These are phyloP conservation scores for Mongoloraphidia duomilia DNA, from an alignment of 2,888 invertebrate species.

Conservation along the genomic window DNA sequence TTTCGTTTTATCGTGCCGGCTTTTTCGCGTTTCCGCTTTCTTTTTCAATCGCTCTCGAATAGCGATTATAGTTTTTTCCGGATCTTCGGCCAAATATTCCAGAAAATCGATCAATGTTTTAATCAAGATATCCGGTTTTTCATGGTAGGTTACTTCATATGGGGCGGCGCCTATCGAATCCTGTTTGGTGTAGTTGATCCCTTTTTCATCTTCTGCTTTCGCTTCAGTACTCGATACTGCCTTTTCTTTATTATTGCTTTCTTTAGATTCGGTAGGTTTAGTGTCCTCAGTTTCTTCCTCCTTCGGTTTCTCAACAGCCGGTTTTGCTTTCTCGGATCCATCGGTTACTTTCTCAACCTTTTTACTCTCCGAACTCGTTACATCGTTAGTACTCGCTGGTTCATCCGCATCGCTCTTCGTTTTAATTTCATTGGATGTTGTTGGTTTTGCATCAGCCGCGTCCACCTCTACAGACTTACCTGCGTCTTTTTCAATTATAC, in stretches of 20 bases:
- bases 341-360: constrained; percentile 16
- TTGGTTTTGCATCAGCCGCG: constrained; percentile 5
- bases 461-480: constrained; percentile 17
- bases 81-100: too few relatives aligned
- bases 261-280: constrained; percentile 27
- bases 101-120: too few relatives aligned
- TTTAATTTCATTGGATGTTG: constrained; percentile 16
- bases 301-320: constrained; percentile 9
- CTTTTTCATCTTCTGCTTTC: background rate
- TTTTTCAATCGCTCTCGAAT: too few relatives aligned
- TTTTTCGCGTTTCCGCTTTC: too few relatives aligned
- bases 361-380: constrained; percentile 14
- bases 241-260: constrained; percentile 8
- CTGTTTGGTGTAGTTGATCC: too few relatives aligned
- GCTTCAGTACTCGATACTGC: constrained; percentile 3
- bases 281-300: constrained; percentile 33
- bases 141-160: too few relatives aligned
- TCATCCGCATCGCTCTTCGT: constrained; percentile 6
- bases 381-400: constrained; percentile 2
- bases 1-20: too few relatives aligned
- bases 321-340: constrained; percentile 1
- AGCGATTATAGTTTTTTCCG: too few relatives aligned
- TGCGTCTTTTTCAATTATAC: constrained; percentile 13
- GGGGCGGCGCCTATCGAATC: too few relatives aligned
- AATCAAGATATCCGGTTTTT: too few relatives aligned